Evolutionary conservation across 2,888 invertebrate genomes (phyloP), one percentile per base, ranked within the genome.

Genomic region (Agrilus mali): DNA sequence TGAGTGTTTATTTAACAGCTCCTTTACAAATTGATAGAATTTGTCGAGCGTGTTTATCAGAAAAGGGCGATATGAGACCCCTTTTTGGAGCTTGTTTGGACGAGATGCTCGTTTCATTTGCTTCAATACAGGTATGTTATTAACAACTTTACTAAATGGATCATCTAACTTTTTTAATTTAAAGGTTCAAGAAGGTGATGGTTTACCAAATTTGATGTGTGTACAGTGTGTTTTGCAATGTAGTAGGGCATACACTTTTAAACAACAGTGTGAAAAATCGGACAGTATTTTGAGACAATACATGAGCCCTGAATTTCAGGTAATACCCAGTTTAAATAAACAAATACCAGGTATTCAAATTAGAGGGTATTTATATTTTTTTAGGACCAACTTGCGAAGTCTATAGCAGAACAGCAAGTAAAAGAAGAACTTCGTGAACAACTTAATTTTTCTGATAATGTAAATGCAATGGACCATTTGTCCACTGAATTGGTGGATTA

Each of bases 151-250:
- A n/a, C n/a, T 27, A 22, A 40, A 41, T 35, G 36, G 36, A 10
- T 2, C 3, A 27, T 5, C 27, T 27, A 27, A 35, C 22, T 41
- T 32, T 42, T 46, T 33, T 16, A 15, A 33, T 47, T 53, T 56
- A 42, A 49, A 70, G 71, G 64, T 71, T 8, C 50, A 61, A 41
- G 58, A 64, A 58, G 65, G 62, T 37, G 72, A 72, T 59, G 71
- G 70, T 15, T 59, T 70, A 40, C 71, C 72, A 13, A 60, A 65
- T 48, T 58, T 66, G 10, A 65, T 72, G 60, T 72, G 72, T 49
- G 66, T 70, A n/a, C 71, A 71, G 52, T 72, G 72, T 52, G 67
- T 70, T 31, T 52, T 70, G 7, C 70, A 71, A 53, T 67, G 71
- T 45, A 71, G 71, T 50, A 57, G 70, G 45, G 69, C 70, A 2